phyloP scores from a whole-genome alignment of 1,140 invertebrate genomes.

The Drosophila miranda region DNA sequence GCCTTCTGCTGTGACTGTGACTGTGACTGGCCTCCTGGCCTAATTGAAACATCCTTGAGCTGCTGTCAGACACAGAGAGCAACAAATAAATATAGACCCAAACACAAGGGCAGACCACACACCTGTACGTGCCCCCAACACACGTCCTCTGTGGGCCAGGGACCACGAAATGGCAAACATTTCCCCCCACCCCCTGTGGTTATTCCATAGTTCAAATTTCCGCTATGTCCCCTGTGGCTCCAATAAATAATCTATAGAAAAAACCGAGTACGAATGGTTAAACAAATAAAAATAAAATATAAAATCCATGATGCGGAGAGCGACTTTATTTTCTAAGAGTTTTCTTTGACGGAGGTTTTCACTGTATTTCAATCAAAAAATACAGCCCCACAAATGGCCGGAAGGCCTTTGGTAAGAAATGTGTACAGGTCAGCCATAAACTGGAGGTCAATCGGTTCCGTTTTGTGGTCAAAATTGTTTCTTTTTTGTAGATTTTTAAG shows the following conservation, averaged over 20 bases:
- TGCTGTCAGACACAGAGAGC: conserved; percentile 36
- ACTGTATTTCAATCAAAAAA: not conserved
- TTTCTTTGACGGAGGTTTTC: not conserved
- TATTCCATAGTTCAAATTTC: conserved; percentile 70
- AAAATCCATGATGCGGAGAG: not conserved
- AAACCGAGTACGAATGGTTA: conserved; percentile 33
- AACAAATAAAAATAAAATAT: conserved; percentile 59
- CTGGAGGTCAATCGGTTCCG: conserved; percentile 13
- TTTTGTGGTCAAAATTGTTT: conserved; percentile 8
- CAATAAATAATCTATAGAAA: conserved; percentile 72
- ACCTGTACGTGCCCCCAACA: conserved; percentile 30
- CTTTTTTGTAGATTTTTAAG: conserved; percentile 5
- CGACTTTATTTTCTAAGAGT: no score
- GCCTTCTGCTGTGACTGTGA: not conserved
- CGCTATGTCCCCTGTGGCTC: conserved; percentile 8
- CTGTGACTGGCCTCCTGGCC: conserved; percentile 11
- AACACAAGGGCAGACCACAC: conserved; percentile 34
- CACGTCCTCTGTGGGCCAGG: conserved; percentile 52
- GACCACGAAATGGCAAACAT: conserved; percentile 72
- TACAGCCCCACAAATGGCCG: conserved; percentile 1
- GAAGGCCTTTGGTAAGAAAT: conserved; percentile 9
- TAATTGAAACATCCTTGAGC: conserved; percentile 62
- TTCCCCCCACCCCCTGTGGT: conserved; percentile 33
- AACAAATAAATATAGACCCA: conserved; percentile 41
- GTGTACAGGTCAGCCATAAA: conserved; percentile 18